These are phyloP conservation scores for Gobio gobio DNA, from an alignment of 2,113 vertebrate genomes.

Conservation along the genomic window DNA sequence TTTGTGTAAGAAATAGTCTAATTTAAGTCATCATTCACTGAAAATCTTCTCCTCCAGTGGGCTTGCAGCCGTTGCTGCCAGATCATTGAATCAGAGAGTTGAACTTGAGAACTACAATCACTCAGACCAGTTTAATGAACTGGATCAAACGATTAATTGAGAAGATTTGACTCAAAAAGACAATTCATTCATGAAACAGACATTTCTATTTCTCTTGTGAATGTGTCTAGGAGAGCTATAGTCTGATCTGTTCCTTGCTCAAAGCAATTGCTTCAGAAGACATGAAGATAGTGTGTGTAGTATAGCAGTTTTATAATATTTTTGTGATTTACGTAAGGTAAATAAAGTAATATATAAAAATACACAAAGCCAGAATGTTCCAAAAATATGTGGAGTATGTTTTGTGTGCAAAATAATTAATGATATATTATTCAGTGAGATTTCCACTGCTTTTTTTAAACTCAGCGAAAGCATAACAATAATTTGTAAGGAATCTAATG, in stretches of 20 bases:
- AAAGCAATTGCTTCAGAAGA: not conserved
- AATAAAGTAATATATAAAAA: not conserved
- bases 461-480: not conserved
- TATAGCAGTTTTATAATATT: not conserved
- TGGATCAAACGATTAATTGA: not conserved
- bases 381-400: not conserved
- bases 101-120: not conserved
- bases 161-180: not conserved
- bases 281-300: not conserved
- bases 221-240: not conserved
- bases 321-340: not conserved
- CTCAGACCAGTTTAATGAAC: slow-evolving; percentile 4
- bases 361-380: not conserved
- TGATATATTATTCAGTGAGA: not conserved
- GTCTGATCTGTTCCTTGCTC: not conserved
- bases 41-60: not conserved
- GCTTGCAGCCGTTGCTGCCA: not conserved
- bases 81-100: not conserved
- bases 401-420: not conserved
- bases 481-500: slow-evolving; percentile 23
- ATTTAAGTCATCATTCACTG: slow-evolving; percentile 4
- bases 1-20: not conserved
- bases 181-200: not conserved
- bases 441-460: slow-evolving; percentile 14
- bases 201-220: not conserved